Evolutionary conservation across 37 sponge, comb jelly and placozoan genomes (phyloP), one percentile per base, ranked within the genome.

Genomic region (Corticium candelabrum): DNA sequence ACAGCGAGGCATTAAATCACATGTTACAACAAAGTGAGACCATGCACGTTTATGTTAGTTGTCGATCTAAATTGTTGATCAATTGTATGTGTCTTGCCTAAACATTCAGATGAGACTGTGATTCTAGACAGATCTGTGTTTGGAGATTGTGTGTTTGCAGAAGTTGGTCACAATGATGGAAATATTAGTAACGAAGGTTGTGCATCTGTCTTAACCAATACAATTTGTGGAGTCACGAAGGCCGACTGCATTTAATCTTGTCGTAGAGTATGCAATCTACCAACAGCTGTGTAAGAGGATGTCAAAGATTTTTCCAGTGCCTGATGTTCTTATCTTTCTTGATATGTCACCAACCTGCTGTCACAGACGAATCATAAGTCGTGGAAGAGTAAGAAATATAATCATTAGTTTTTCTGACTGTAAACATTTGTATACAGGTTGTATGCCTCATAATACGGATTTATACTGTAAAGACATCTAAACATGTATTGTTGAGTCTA

Each of bases 111-210:
- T 38, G 35, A 83, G 78, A 89, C 89, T 34, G 89, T 76, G 37
- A 80, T 91, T 39, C 68, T 91, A 79, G 92, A 91, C 74, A 80
- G 92, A 34, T 93, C 94, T 1, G 88, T 93, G 21, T 93, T 82
- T 84, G 90, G 94, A 80, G 94, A 93, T 68, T 78, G 79, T 74
- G 94, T 93, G 30, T 93, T 93, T 87, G 94, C 94, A 1, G 68
- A 83, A 74, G 90, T 90, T n/a, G 87, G 94, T 37, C 73, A 5
- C 34, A 79, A 56, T 15, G 88, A 93, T 77, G 91, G 91, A 1
- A 87, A 82, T 76, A 92, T 92, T 1, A 81, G 78, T 15, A 4
- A 74, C 37, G 89, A 86, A 80, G 93, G 91, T 90, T n/a, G n/a
- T n/a, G n/a, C n/a, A n/a, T n/a, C n/a, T n/a, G n/a, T n/a, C n/a